These are phyloP conservation scores for Falco punctatus DNA, from an alignment of 2,113 vertebrate genomes.

Conservation along the genomic window DNA sequence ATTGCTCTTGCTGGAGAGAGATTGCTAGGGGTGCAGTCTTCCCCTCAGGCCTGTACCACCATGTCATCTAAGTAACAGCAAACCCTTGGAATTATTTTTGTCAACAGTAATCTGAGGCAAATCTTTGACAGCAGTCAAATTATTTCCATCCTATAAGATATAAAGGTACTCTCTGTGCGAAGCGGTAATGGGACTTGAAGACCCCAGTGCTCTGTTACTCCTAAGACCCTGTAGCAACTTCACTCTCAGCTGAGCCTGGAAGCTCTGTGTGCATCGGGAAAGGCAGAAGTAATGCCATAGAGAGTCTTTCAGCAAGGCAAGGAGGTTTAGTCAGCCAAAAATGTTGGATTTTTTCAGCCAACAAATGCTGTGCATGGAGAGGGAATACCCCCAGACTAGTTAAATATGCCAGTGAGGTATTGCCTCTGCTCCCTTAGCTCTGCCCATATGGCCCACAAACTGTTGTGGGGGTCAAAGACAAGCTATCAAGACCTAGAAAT, in stretches of 20 bases:
- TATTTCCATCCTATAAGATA: background rate
- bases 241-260: background rate
- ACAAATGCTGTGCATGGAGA: background rate
- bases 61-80: background rate
- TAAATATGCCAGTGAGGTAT: background rate
- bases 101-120: background rate
- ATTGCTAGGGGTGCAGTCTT: background rate
- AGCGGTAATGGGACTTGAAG: background rate
- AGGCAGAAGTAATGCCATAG: background rate
- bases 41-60: background rate
- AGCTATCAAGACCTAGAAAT: background rate
- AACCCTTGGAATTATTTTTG: background rate
- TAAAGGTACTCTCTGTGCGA: background rate
- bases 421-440: background rate
- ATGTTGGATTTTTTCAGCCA: background rate
- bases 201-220: background rate
- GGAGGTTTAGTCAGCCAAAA: background rate
- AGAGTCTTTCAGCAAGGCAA: background rate
- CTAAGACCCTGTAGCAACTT: background rate
- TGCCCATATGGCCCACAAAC: background rate
- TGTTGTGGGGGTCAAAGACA: background rate
- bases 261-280: background rate
- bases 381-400: background rate
- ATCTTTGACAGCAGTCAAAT: background rate
- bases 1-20: background rate